Conservation (phyloP, 2,888 invertebrate genomes). For the Apocheima hispidaria region DNA sequence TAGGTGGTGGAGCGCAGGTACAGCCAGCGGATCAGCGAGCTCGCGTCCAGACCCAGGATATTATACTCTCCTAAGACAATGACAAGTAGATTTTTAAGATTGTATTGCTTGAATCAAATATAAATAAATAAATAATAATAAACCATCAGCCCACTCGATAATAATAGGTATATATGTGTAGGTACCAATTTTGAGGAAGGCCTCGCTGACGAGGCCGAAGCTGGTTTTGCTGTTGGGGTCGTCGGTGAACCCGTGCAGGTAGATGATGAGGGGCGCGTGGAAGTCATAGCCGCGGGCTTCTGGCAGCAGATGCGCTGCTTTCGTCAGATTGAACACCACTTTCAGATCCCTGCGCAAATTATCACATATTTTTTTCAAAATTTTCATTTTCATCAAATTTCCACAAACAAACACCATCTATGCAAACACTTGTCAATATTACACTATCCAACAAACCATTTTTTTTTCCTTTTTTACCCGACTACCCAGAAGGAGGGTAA, state of each 20-base stretch:
- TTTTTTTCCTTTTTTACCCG: too few relatives aligned
- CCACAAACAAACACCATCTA: too few relatives aligned
- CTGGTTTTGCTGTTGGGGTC: conserved; percentile 61
- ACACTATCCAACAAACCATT: too few relatives aligned
- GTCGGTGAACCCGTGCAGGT: conserved; percentile 75
- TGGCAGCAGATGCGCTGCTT: conserved; percentile 53
- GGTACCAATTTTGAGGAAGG: conserved; percentile 40
- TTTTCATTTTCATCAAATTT: too few relatives aligned
- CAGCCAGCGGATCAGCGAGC: conserved; percentile 69
- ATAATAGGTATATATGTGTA: background rate
- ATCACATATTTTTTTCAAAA: too few relatives aligned
- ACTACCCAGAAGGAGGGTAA: too few relatives aligned
- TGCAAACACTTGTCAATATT: too few relatives aligned
- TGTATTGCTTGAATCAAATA: too few relatives aligned
- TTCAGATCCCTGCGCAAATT: conserved; percentile 45
- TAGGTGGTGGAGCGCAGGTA: conserved; percentile 74
- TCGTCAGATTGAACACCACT: conserved; percentile 58
- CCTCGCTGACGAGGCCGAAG: conserved; percentile 55
- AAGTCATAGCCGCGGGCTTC: conserved; percentile 48
- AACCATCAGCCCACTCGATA: too few relatives aligned
- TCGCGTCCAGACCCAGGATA: conserved; percentile 75
- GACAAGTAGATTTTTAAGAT: too few relatives aligned
- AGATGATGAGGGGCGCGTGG: conserved; percentile 60
- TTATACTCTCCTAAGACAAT: conserved; percentile 58
- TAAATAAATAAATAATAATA: too few relatives aligned